Evolutionary conservation across 2,113 vertebrate genomes (phyloP), one percentile per base, ranked within the genome.

Genomic region (Campylomormyrus numenius): DNA sequence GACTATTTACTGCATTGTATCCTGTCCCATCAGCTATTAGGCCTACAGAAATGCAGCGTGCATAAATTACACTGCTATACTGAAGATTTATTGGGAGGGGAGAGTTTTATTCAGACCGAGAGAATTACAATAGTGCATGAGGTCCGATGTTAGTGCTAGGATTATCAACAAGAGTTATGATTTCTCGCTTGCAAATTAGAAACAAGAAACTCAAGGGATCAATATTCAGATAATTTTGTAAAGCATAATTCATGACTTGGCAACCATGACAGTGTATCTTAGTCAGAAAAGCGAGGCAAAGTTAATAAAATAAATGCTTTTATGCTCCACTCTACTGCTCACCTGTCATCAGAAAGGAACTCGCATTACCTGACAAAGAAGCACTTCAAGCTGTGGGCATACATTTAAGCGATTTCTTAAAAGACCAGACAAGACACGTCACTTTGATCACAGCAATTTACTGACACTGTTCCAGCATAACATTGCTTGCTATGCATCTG

Each of bases 81-180:
- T 66, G 92, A 90, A 92, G 92, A 93, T 94, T 92, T 92, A 94
- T 90, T 21, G 91, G 48, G 62, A 89, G 91, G 88, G 93, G 94
- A 93, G 92, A 91, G 91, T 92, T 62, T 91, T 91, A 94, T 93
- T 94, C 92, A 93, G 91, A 92, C 91, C 91, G 92, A 92, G 91
- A 91, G 90, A 92, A 93, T 92, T 93, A 92, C 91, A 93, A 93
- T 53, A 74, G 93, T 90, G 92, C 91, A 93, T 92, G 92, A 91
- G 92, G 91, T 94, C 93, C 93, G 91, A 92, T 93, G 93, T 93
- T 93, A 93, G 93, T 93, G 91, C 91, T 92, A 90, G 91, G 90
- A 91, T 93, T 92, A 91, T 88, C 56, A 93, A 90, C 91, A 91
- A 92, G 92, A 92, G 92, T 88, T 91, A 90, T 88, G 87, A 48